A percentile compares a stretch with the other conserved stretches of the same genome.
Evolutionary conservation across 2,797 vertebrate species (phyloP).

Genomic region (Spinus pinus): DNA sequence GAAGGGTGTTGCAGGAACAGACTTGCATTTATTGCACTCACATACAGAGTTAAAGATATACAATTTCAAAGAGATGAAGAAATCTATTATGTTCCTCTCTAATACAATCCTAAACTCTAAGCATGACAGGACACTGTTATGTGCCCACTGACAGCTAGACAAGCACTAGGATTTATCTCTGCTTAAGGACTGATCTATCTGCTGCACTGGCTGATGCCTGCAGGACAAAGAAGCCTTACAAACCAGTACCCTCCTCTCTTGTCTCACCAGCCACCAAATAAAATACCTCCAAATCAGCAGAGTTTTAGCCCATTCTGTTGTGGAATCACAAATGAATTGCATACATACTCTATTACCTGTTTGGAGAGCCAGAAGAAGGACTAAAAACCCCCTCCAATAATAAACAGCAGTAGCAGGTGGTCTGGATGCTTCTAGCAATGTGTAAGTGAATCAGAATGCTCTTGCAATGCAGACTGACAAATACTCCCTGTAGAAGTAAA

Average conservation of each 20-base stretch:
- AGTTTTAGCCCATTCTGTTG: not conserved
- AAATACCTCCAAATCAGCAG: not conserved
- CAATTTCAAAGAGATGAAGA: not conserved
- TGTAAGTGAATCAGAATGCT: not conserved
- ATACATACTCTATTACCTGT: not conserved
- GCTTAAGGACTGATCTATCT: not conserved
- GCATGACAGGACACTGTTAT: not conserved
- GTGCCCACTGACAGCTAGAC: not conserved
- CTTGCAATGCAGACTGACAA: not conserved
- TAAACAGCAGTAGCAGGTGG: not conserved
- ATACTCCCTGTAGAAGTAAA: not conserved
- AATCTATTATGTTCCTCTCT: not conserved
- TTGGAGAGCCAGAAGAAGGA: not conserved
- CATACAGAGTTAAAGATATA: not conserved
- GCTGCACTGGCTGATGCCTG: not conserved
- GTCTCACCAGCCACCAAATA: not conserved
- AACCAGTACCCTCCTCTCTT: not conserved
- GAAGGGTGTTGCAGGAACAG: not conserved
- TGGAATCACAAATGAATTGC: not conserved
- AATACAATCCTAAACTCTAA: not conserved
- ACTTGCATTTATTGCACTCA: not conserved
- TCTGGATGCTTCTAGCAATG: not conserved
- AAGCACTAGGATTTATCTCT: not conserved
- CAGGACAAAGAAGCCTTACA: not conserved
- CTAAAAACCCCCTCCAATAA: not conserved